Conservation (phyloP, 1,140 invertebrate genomes). For the Bacillus rossius region DNA sequence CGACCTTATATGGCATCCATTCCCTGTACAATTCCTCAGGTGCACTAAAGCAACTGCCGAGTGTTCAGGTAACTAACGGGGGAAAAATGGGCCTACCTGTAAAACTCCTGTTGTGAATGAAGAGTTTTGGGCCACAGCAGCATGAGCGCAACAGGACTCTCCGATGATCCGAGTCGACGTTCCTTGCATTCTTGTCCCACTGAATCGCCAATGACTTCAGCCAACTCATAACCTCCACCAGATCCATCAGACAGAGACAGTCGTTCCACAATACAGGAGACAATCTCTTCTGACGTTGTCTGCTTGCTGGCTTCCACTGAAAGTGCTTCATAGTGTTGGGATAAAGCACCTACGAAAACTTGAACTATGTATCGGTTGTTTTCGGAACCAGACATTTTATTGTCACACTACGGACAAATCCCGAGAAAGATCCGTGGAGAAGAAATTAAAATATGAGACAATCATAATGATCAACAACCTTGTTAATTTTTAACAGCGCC, state of each 20-base stretch:
- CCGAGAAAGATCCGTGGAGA: neutral
- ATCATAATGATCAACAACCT: neutral
- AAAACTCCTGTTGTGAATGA: constrained; percentile 47
- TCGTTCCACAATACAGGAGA: constrained; percentile 77
- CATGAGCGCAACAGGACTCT: constrained; percentile 90
- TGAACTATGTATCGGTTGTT: constrained; percentile 52
- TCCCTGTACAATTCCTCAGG: too few species aligned
- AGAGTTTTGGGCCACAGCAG: constrained; percentile 81
- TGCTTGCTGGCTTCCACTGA: constrained; percentile 90
- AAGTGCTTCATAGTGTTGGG: constrained; percentile 82
- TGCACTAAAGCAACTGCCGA: too few species aligned
- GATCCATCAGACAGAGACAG: constrained; percentile 61
- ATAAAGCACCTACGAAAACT: constrained; percentile 87
- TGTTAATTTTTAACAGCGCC: neutral
- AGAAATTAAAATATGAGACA: neutral
- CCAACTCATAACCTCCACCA: constrained; percentile 72
- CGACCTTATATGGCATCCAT: too few species aligned
- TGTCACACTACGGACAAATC: too few species aligned
- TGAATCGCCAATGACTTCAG: constrained; percentile 81
- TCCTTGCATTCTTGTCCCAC: constrained; percentile 88
- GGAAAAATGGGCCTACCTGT: constrained; percentile 49
- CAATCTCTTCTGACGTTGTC: constrained; percentile 84
- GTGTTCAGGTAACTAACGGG: too few species aligned
- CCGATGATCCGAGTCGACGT: constrained; percentile 72
- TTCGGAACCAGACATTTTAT: constrained; percentile 16